Evolutionary conservation across 2,797 vertebrate species (phyloP).

Genomic region (Cuniculus paca): DNA sequence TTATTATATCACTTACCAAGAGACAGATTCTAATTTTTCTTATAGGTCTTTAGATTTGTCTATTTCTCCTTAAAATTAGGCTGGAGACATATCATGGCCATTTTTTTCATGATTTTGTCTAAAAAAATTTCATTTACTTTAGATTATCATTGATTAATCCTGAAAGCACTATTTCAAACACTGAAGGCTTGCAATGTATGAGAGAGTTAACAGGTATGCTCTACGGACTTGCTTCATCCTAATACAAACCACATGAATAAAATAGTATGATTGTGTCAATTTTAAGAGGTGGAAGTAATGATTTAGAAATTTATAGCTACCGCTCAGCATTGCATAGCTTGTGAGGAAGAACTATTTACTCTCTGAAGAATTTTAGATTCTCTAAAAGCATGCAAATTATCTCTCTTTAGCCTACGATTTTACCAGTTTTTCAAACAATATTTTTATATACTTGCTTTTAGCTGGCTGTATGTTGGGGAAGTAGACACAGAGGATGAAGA

Average conservation of each 20-base stretch:
- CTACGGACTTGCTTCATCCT: not conserved
- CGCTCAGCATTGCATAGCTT: not conserved
- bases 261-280: not conserved
- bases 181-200: not conserved
- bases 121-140: not conserved
- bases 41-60: not conserved
- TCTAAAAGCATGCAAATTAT: not conserved
- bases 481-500: not conserved
- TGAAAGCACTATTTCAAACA: not conserved
- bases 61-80: not conserved
- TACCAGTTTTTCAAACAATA: not conserved
- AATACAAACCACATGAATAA: not conserved
- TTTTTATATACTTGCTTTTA: not conserved
- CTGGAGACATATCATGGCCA: not conserved
- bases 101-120: not conserved
- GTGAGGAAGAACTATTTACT: not conserved
- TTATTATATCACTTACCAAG: not conserved
- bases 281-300: constrained; percentile 27
- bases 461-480: not conserved
- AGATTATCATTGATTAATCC: not conserved
- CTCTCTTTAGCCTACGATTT: not conserved
- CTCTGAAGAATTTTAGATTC: not conserved
- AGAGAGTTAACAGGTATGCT: not conserved
- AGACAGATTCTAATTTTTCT: not conserved
- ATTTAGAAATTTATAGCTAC: not conserved